phyloP scores from a whole-genome alignment of 2,888 invertebrate species.

The Pollenia griseotomentosa region DNA sequence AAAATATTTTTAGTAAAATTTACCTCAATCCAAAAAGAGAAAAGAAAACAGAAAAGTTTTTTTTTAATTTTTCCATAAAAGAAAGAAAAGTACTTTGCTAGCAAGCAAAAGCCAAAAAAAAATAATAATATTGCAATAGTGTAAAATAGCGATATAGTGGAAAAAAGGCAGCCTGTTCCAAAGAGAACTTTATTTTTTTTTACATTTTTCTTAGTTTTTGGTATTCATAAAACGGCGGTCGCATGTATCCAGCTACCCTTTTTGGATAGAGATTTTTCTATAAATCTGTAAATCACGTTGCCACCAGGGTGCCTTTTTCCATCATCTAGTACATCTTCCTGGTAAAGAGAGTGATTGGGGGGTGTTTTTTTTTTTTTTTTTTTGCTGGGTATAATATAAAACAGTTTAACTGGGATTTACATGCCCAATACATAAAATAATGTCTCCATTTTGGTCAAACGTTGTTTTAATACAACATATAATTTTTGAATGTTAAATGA shows the following conservation, averaged over 20 bases:
- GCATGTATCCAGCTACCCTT: constrained; percentile 23
- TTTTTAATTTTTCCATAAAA: neutral
- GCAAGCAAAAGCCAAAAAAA: constrained; percentile 38
- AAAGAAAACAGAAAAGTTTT: neutral
- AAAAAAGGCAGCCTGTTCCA: neutral
- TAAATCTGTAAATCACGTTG: constrained; percentile 25
- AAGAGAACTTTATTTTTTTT: constrained; percentile 23
- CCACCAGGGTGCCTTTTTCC: constrained; percentile 40
- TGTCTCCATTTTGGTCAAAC: constrained; percentile 49
- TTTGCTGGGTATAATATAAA: neutral
- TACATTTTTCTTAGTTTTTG: constrained; percentile 10
- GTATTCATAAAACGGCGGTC: neutral
- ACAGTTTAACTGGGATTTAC: constrained; percentile 60
- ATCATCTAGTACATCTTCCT: constrained; percentile 9
- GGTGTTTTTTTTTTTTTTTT: too few relatives aligned
- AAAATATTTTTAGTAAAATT: constrained; percentile 44
- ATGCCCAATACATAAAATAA: constrained; percentile 39
- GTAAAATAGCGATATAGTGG: neutral
- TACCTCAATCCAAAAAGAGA: constrained; percentile 17
- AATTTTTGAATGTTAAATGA: neutral
- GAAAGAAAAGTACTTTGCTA: neutral
- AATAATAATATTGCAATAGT: constrained; percentile 26
- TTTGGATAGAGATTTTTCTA: constrained; percentile 13
- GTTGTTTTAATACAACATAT: constrained; percentile 3
- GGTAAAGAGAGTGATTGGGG: too few relatives aligned